Evolutionary conservation across 2,797 vertebrate genomes (phyloP).

Genomic region (Cossypha niveicapilla): DNA sequence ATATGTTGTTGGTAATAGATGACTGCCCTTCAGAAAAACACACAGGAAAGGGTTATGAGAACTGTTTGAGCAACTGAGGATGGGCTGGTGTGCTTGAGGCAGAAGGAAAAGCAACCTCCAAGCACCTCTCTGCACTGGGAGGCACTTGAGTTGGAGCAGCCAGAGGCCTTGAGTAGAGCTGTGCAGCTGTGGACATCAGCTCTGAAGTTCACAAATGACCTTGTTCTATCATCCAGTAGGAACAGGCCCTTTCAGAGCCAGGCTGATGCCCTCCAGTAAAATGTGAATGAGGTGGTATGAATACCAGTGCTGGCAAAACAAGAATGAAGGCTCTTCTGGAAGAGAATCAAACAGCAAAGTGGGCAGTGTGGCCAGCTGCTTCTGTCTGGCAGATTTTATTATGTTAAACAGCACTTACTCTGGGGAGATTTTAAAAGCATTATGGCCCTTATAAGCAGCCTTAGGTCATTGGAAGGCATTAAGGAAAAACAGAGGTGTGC

Average conservation of each 20-base stretch:
- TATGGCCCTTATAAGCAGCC: not conserved
- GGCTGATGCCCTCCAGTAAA: not conserved
- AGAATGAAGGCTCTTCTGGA: constrained; percentile 9
- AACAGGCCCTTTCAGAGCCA: not conserved
- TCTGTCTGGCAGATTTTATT: constrained; percentile 1
- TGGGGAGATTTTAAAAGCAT: not conserved
- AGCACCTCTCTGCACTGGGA: not conserved
- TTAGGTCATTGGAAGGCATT: not conserved
- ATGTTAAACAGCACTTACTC: not conserved
- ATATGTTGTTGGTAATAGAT: not conserved
- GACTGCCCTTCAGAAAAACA: not conserved
- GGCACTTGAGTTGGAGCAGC: not conserved
- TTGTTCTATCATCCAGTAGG: not conserved
- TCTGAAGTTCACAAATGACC: not conserved
- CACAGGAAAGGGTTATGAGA: not conserved
- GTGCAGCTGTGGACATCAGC: not conserved
- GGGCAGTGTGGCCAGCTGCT: not conserved
- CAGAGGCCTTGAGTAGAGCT: not conserved
- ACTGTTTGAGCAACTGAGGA: not conserved
- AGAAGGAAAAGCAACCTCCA: not conserved
- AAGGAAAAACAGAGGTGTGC: not conserved
- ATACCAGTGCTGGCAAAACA: not conserved
- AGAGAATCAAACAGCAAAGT: not conserved
- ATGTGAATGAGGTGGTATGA: not conserved
- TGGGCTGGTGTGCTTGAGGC: not conserved